Percentiles rank a stretch among this genome's conserved stretches.
Conservation (phyloP, 2,888 invertebrate species). For the Exocentrus adspersus region DNA sequence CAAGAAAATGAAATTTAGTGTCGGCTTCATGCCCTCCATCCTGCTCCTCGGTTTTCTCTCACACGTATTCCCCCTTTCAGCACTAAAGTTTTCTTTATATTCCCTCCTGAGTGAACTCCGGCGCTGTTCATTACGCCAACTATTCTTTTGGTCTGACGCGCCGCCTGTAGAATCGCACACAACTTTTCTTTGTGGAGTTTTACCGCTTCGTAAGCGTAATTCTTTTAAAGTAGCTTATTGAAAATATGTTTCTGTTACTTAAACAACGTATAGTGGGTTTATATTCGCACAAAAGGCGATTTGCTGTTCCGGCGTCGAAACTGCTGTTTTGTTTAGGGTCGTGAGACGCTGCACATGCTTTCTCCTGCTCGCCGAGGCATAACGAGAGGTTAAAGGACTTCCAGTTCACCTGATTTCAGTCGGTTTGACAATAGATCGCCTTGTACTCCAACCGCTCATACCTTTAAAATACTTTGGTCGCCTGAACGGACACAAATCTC, state of each 20-base stretch:
- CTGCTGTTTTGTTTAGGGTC: slow-evolving; percentile 36
- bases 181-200: slow-evolving; percentile 48
- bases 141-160: slow-evolving; percentile 58
- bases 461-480: slow-evolving; percentile 42
- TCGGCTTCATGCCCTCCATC: slow-evolving; percentile 53
- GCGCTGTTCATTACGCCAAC: slow-evolving; percentile 61
- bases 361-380: slow-evolving; percentile 20
- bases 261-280: slow-evolving; percentile 34
- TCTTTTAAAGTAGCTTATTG: slow-evolving; percentile 59
- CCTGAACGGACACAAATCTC: slow-evolving; percentile 28
- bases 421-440: slow-evolving; percentile 45
- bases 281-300: slow-evolving; percentile 32
- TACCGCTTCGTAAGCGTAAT: slow-evolving; percentile 47
- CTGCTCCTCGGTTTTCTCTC: slow-evolving; percentile 51
- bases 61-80: slow-evolving; percentile 58
- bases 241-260: slow-evolving; percentile 57
- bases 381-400: slow-evolving; percentile 28
- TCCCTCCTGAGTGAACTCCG: slow-evolving; percentile 58
- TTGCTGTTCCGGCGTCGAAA: slow-evolving; percentile 28
- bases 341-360: slow-evolving; percentile 40
- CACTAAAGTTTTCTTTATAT: slow-evolving; percentile 62
- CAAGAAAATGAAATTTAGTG: slow-evolving; percentile 61
- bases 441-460: slow-evolving; percentile 45
- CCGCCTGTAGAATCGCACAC: slow-evolving; percentile 52
- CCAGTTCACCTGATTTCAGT: slow-evolving; percentile 45